Percentiles rank a stretch among this genome's conserved stretches.
Conservation (phyloP, 2,113 vertebrate species). For the Oncorhynchus gorbuscha region DNA sequence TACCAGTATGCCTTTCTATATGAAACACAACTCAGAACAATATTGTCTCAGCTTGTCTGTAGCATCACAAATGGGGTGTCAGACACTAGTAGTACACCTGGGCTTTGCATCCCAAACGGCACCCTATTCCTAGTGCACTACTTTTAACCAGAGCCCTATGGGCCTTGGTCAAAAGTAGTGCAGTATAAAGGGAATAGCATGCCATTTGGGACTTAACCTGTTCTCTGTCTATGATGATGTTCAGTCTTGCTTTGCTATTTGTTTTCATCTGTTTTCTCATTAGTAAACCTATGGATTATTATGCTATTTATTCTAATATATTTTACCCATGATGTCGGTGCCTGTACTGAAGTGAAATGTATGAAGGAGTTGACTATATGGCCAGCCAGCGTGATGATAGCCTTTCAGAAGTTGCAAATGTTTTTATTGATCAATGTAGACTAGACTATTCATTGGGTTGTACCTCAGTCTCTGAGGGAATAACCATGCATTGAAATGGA, state of each 20-base stretch:
- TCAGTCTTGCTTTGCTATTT: not conserved
- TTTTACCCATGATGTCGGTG: not conserved
- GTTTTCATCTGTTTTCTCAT: not conserved
- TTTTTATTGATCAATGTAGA: not conserved
- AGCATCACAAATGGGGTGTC: conserved; percentile 28
- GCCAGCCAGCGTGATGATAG: not conserved
- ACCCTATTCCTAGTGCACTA: too few species aligned
- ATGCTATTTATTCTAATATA: not conserved
- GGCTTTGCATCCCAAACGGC: too few species aligned
- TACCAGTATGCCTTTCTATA: conserved; percentile 50
- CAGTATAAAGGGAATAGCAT: too few species aligned
- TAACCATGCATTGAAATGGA: not conserved
- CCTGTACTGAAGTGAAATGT: not conserved
- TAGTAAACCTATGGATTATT: not conserved
- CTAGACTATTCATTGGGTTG: not conserved
- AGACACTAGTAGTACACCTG: not conserved
- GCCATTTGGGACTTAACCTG: not conserved
- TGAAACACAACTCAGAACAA: conserved; percentile 17
- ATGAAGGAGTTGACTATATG: not conserved
- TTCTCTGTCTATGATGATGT: not conserved
- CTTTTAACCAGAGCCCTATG: too few species aligned
- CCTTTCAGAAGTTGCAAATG: not conserved
- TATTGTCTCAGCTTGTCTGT: conserved; percentile 34
- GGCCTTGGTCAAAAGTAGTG: too few species aligned
- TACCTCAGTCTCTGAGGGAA: not conserved